Evolutionary conservation across 2,113 vertebrate genomes (phyloP), one percentile per base, ranked within the genome.

Genomic region (Halichoerus grypus): DNA sequence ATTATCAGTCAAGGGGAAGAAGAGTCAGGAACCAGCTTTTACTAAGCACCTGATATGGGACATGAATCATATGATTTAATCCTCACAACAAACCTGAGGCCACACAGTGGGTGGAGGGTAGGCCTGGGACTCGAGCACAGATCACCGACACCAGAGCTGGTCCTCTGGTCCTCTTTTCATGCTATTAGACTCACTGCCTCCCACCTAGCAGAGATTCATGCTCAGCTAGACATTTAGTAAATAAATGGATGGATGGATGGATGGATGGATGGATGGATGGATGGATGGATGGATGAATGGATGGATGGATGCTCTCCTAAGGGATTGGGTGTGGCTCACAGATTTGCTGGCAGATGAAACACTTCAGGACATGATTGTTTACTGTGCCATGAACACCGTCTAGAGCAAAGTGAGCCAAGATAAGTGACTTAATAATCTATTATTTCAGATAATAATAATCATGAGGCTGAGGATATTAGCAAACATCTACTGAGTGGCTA

Each of bases 81-180:
- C 31, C 24, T 86, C 33, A 79, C 6, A 74, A 39, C 28, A 63
- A 96, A 92, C 22, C n/a, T 5, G 1, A 72, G 49, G 36, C 51
- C 72, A 51, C 67, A n/a, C 0, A 0, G 71, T 0, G 0, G 51
- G 24, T 21, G 0, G 0, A 84, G 49, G 74, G 12, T 10, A 67
- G 33, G 49, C 28, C 82, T 76, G 28, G 49, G 33, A 83, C 15
- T 67, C 28, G 33, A 33, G 74, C 10, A 92, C 33, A 61, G 93
- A 88, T 59, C 11, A 21, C 67, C 12, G 4, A 67, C 49, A 49
- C n/a, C 24, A 59, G 69, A 11, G 36, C 12, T 57, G 59, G 42
- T 49, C 31, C 53, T 57, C 12, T 57, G 59, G 42, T 49, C 31
- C 53, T 57, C 31, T 80, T 72, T 36, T 84, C 77, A 36, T 15